A percentile compares a stretch with the other conserved stretches of the same genome.
These are phyloP conservation scores for Arvicanthis niloticus DNA, from an alignment of 2,113 vertebrate genomes.

Conservation along the genomic window DNA sequence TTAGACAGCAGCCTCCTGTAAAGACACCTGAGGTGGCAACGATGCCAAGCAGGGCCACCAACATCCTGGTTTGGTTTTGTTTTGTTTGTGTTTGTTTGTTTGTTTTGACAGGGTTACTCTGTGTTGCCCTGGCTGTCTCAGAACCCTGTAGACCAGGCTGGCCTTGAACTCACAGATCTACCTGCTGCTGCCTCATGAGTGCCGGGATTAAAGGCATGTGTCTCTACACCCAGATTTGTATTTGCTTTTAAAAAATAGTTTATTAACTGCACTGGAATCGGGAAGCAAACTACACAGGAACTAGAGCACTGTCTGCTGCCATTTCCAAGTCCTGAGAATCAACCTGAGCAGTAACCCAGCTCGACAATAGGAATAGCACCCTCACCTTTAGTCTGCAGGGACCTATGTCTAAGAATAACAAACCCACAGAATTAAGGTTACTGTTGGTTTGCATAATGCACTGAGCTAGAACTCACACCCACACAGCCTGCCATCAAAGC, in stretches of 20 bases:
- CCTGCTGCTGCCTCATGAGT: background rate
- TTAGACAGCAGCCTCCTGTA: background rate
- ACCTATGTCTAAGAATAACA: background rate
- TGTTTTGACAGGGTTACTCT: background rate
- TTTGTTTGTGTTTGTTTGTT: background rate
- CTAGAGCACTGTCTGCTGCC: background rate
- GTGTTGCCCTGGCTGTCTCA: background rate
- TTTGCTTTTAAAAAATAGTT: background rate
- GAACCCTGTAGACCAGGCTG: background rate
- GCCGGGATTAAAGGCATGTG: background rate
- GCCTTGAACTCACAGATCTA: background rate
- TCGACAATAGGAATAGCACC: background rate
- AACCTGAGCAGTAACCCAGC: background rate
- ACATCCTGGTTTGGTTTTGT: no score
- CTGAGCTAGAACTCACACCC: slow-evolving; percentile 53
- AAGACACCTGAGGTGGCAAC: background rate
- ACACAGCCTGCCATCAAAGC: background rate
- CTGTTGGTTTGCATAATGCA: background rate
- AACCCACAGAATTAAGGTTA: background rate
- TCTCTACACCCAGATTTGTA: background rate
- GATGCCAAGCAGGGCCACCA: background rate
- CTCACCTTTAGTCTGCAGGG: background rate
- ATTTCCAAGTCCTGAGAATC: background rate
- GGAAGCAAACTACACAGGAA: background rate
- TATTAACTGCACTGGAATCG: background rate